Evolutionary conservation across 1,140 invertebrate genomes (phyloP), one percentile per base, ranked within the genome.

Genomic region (Lepidurus packardi): DNA sequence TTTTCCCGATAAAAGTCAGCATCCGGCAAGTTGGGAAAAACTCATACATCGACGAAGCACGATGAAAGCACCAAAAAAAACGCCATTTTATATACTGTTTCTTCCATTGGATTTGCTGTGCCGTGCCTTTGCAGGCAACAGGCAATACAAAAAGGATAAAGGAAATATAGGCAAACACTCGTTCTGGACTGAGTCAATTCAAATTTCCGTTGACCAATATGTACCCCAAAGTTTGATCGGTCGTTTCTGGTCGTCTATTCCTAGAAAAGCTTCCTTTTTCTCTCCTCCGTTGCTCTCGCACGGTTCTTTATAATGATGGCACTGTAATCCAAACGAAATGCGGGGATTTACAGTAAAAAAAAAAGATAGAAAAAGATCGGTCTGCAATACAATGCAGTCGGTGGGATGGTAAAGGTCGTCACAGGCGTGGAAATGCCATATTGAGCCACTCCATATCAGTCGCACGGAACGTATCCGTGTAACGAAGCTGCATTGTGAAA

Each of bases 191-290:
- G 13, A 65, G 53, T 65, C 53, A 1, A 65, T 65, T 65, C 53
- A 65, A 65, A 65, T 65, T 65, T 65, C 53, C 53, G 53, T 65
- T 65, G 53, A 65, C 53, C 53, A 65, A 65, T 65, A 65, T 65
- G 53, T 65, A 65, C 53, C 8, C 45, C 9, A 9, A 21, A 65
- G 53, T 65, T 7, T 21, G 53, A 9, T 65, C 13, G 53, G 53
- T 65, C 21, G n/a, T 13, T 65, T 16, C 34, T 4, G 34, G 34
- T 34, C 2, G 34, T 34, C 34, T 34, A 34, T 34, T 34, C 34
- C 34, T 4, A 34, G 16, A 65, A 65, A 21, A 21, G 21, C 53
- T 65, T 65, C 21, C 6, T 65, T 1, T 1, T 65, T 65, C 7
- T 65, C 13, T 65, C 34, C 34, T 34, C 3, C 34, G 34, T 4